Percentiles rank a stretch among this genome's conserved stretches.
These are phyloP conservation scores for Anableps anableps DNA, from an alignment of 2,797 vertebrate species.

Conservation along the genomic window DNA sequence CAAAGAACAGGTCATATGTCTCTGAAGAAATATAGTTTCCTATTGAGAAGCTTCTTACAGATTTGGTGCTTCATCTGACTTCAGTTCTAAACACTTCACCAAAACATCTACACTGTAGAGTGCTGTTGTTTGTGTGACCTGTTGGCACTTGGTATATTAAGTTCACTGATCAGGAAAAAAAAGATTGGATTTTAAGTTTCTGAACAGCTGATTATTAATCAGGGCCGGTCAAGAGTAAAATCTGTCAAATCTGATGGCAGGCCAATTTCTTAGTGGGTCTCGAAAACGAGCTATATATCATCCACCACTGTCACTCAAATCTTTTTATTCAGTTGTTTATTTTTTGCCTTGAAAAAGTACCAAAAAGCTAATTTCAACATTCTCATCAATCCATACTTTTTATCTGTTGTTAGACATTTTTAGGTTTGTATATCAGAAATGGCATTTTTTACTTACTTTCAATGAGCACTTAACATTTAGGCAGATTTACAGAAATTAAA, in stretches of 20 bases:
- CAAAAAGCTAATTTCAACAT: not conserved
- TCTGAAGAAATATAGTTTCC: too few relatives aligned
- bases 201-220: too few relatives aligned
- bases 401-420: not conserved
- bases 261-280: not conserved
- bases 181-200: not conserved
- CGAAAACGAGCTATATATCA: not conserved
- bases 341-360: not conserved
- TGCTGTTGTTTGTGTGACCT: not conserved
- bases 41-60: too few relatives aligned
- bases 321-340: not conserved
- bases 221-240: not conserved
- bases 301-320: not conserved
- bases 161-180: not conserved
- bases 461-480: not conserved
- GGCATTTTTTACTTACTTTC: not conserved
- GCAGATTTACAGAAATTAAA: not conserved
- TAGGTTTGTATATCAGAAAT: not conserved
- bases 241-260: not conserved
- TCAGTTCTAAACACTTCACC: not conserved
- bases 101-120: not conserved
- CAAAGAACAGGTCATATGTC: too few relatives aligned
- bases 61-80: not conserved
- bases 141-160: not conserved
- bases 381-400: not conserved